Conservation (phyloP, 2,797 vertebrate genomes). For the Crenichthys baileyi region DNA sequence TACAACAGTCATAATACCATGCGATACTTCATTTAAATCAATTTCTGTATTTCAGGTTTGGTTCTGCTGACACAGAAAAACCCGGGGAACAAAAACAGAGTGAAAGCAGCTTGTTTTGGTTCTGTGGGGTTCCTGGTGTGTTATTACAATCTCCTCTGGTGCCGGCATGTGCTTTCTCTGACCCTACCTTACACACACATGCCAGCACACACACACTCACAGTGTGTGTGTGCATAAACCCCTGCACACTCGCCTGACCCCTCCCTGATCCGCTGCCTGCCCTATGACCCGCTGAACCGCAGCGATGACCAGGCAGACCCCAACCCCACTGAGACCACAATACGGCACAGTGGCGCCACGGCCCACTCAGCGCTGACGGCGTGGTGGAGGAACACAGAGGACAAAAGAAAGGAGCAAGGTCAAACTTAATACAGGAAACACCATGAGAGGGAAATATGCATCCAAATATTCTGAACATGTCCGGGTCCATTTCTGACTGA, state of each 20-base stretch:
- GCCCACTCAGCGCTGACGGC: constrained; percentile 40
- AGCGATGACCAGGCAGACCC: constrained; percentile 76
- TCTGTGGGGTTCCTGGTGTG: constrained; percentile 75
- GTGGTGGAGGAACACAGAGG: constrained; percentile 11
- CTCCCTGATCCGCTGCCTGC: constrained; percentile 70
- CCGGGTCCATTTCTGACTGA: not conserved
- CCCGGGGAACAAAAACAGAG: constrained; percentile 25
- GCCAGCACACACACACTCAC: constrained; percentile 26
- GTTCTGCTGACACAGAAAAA: not conserved
- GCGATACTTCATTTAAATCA: not conserved
- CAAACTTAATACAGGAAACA: not conserved
- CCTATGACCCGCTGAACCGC: constrained; percentile 70
- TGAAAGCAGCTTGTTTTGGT: constrained; percentile 56
- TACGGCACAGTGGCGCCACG: constrained; percentile 67
- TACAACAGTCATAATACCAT: too few species aligned
- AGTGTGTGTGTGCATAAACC: constrained; percentile 22
- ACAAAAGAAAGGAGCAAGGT: not conserved
- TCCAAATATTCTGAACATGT: not conserved
- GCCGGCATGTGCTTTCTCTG: constrained; percentile 70
- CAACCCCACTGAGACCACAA: constrained; percentile 74
- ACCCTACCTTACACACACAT: constrained; percentile 47
- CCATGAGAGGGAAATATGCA: not conserved
- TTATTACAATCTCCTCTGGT: constrained; percentile 79
- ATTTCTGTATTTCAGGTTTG: not conserved
- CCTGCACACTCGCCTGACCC: constrained; percentile 45